Evolutionary conservation across 1,140 invertebrate species (phyloP).

Genomic region (Olivierus martensii): DNA sequence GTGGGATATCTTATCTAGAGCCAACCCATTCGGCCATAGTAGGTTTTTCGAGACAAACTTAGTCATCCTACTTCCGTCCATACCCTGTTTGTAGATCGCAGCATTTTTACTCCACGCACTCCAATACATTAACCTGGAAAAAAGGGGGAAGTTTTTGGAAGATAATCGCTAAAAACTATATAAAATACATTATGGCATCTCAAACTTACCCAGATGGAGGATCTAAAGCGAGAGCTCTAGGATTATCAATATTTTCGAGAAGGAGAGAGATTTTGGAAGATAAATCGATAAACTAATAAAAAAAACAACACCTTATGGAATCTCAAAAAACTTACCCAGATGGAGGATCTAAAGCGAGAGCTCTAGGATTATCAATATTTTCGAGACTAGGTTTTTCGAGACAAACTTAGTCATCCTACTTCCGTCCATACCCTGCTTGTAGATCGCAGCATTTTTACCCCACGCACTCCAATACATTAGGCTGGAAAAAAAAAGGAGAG

Average conservation of each 20-base stretch:
- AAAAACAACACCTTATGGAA: too few relatives aligned
- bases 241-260: constrained; percentile 23
- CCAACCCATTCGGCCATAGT: constrained; percentile 54
- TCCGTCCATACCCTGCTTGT: constrained; percentile 68
- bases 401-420: constrained; percentile 56
- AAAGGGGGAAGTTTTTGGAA: too few relatives aligned
- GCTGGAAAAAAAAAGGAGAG: constrained; percentile 34
- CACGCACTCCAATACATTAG: constrained; percentile 77
- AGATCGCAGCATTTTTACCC: constrained; percentile 39
- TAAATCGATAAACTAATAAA: too few relatives aligned
- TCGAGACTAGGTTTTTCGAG: constrained; percentile 49
- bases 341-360: constrained; percentile 27
- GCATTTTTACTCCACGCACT: constrained; percentile 58
- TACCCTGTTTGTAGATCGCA: constrained; percentile 38
- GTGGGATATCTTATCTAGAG: constrained; percentile 36
- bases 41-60: constrained; percentile 66
- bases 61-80: constrained; percentile 63
- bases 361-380: constrained; percentile 36
- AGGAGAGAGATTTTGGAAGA: not conserved
- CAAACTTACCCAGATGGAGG: constrained; percentile 23
- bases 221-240: constrained; percentile 24
- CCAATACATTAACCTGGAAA: constrained; percentile 64
- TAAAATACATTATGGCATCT: too few relatives aligned
- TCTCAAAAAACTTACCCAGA: constrained; percentile 19
- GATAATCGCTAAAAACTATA: too few relatives aligned